Evolutionary conservation across 2,113 vertebrate genomes (phyloP).

Genomic region (Mesocricetus auratus): DNA sequence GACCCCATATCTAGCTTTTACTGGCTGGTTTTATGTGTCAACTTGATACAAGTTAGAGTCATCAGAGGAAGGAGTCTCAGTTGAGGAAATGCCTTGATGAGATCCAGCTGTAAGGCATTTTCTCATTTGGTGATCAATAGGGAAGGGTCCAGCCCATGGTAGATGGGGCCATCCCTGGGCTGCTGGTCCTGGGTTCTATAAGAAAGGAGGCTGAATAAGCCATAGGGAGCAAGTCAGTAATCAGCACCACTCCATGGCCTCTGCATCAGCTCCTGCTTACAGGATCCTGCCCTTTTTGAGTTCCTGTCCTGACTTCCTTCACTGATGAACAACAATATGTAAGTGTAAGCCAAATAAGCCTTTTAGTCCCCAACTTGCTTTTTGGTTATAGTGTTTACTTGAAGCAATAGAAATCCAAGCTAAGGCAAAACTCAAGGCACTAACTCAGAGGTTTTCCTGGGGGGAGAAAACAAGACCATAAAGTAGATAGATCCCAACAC

Average conservation of each 20-base stretch:
- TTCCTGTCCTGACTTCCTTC: not conserved
- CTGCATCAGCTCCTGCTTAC: not conserved
- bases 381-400: not conserved
- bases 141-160: not conserved
- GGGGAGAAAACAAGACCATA: not conserved
- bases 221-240: not conserved
- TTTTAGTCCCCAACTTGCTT: not conserved
- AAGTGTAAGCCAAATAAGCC: not conserved
- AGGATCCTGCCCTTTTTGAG: not conserved
- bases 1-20: not conserved
- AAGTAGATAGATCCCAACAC: not conserved
- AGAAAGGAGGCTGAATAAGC: not conserved
- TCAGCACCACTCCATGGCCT: not conserved
- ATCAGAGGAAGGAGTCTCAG: not conserved
- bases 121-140: not conserved
- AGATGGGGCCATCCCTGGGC: not conserved
- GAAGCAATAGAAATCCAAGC: not conserved
- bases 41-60: not conserved
- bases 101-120: not conserved
- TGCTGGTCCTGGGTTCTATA: not conserved
- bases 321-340: not conserved
- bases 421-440: not conserved
- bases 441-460: constrained; percentile 18
- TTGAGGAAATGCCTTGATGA: not conserved
- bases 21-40: not conserved